Percentiles rank a stretch among this genome's conserved stretches.
phyloP scores from a whole-genome alignment of 2,888 invertebrate species.

The Drosophila differens region DNA sequence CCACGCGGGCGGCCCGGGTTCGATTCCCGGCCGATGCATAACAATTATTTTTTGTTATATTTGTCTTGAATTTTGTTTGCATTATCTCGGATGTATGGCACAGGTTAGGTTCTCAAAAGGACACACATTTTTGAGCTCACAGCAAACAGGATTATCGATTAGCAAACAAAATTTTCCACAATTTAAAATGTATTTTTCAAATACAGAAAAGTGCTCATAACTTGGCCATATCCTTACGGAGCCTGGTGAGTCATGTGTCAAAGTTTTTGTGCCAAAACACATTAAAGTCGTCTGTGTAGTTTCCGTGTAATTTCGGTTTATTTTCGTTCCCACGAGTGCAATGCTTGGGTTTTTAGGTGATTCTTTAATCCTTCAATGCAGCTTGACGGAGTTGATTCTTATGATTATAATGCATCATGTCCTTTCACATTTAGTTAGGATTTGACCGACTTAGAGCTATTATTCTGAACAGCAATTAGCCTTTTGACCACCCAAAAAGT shows the following conservation, averaged over 20 bases:
- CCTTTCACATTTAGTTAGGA: too few relatives aligned
- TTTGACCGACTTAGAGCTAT: neutral
- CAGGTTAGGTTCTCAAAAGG: too few relatives aligned
- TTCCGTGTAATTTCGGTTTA: too few relatives aligned
- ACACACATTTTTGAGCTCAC: too few relatives aligned
- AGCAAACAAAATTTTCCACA: neutral
- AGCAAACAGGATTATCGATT: neutral
- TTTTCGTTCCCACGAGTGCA: too few relatives aligned
- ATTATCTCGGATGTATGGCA: too few relatives aligned
- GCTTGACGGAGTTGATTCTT: neutral
- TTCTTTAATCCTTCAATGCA: neutral
- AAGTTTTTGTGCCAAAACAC: too few relatives aligned
- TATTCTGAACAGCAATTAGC: neutral
- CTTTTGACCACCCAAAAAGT: neutral
- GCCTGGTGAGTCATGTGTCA: neutral
- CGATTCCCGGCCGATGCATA: slow-evolving; percentile 81
- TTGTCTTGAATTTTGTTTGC: neutral
- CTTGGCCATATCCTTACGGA: neutral
- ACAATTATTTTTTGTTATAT: slow-evolving; percentile 1
- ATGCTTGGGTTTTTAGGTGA: too few relatives aligned
- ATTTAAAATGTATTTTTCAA: neutral
- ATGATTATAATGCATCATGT: neutral
- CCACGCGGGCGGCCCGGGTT: slow-evolving; percentile 82
- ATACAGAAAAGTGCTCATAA: rapidly evolving
- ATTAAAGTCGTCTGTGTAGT: too few relatives aligned